A percentile compares a stretch with the other conserved stretches of the same genome.
Evolutionary conservation across 2,113 vertebrate genomes (phyloP).

Genomic region (Meriones unguiculatus): DNA sequence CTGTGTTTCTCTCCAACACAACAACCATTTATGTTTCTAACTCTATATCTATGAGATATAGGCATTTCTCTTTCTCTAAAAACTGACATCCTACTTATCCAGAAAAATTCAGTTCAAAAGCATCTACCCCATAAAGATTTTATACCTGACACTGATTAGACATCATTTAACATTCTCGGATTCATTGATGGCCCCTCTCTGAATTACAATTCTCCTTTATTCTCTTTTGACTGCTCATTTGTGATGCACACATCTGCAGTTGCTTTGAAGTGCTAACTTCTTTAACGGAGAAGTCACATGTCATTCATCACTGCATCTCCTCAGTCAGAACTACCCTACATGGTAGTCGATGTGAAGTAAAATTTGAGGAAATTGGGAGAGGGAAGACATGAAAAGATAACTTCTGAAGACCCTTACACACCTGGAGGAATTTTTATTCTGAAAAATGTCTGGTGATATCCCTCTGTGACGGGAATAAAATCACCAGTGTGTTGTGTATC

Average conservation of each 20-base stretch:
- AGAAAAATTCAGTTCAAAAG: neutral
- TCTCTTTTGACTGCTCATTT: neutral
- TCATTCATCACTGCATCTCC: neutral
- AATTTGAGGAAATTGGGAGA: neutral
- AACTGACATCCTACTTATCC: neutral
- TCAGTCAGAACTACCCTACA: neutral
- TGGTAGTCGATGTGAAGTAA: neutral
- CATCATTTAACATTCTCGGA: neutral
- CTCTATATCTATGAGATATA: neutral
- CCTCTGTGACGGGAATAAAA: neutral
- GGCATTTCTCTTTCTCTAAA: neutral
- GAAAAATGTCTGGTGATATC: neutral
- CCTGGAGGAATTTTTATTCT: neutral
- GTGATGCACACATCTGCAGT: conserved; percentile 4
- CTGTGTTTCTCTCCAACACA: neutral
- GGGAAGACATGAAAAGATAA: neutral
- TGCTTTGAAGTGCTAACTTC: conserved; percentile 3
- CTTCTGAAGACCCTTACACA: neutral
- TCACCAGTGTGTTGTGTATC: neutral
- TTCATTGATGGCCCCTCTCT: neutral
- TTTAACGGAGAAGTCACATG: neutral
- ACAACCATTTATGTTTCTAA: neutral
- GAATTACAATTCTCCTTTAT: neutral
- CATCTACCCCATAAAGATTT: neutral
- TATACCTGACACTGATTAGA: neutral